Percentiles rank a stretch among this genome's conserved stretches.
Conservation (phyloP, 2,113 vertebrate species). For the Trichomycterus rosablanca region DNA sequence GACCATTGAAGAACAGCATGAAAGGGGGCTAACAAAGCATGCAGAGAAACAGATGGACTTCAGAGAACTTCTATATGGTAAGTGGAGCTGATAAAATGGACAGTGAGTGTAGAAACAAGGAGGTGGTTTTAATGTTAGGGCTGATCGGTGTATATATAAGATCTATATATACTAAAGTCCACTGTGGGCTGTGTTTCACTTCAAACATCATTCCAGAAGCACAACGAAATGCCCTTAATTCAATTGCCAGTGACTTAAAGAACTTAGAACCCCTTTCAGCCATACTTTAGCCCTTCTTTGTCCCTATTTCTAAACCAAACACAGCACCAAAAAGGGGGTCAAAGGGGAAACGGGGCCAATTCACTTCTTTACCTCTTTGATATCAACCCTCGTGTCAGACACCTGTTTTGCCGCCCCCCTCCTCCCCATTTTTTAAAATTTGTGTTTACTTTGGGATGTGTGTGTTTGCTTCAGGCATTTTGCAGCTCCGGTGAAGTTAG, state of each 20-base stretch:
- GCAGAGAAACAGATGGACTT: too few relatives aligned
- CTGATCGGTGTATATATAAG: too few relatives aligned
- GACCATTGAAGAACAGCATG: too few relatives aligned
- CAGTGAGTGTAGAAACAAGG: too few relatives aligned
- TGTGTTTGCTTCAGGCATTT: slow-evolving; percentile 40
- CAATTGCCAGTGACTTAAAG: slow-evolving; percentile 28
- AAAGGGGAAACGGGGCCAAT: slow-evolving; percentile 54
- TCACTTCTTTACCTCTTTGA: slow-evolving; percentile 51
- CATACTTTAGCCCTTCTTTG: slow-evolving; percentile 46
- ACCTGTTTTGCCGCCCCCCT: slow-evolving; percentile 46
- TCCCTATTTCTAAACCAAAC: slow-evolving; percentile 62
- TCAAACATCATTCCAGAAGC: slow-evolving; percentile 16
- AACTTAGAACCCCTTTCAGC: slow-evolving; percentile 43
- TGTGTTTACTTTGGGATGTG: slow-evolving; percentile 40
- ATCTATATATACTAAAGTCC: too few relatives aligned
- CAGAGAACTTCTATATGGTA: too few relatives aligned
- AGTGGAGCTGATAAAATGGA: too few relatives aligned
- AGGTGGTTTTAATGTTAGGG: too few relatives aligned
- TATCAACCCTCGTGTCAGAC: slow-evolving; percentile 45
- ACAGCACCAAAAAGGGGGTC: slow-evolving; percentile 52
- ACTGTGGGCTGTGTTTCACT: slow-evolving; percentile 25
- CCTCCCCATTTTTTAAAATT: slow-evolving; percentile 44
- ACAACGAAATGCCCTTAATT: slow-evolving; percentile 21
- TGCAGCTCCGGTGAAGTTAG: slow-evolving; percentile 3
- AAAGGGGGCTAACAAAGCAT: too few relatives aligned